Conservation (phyloP, 2,797 vertebrate species). For the Chromis chromis region DNA sequence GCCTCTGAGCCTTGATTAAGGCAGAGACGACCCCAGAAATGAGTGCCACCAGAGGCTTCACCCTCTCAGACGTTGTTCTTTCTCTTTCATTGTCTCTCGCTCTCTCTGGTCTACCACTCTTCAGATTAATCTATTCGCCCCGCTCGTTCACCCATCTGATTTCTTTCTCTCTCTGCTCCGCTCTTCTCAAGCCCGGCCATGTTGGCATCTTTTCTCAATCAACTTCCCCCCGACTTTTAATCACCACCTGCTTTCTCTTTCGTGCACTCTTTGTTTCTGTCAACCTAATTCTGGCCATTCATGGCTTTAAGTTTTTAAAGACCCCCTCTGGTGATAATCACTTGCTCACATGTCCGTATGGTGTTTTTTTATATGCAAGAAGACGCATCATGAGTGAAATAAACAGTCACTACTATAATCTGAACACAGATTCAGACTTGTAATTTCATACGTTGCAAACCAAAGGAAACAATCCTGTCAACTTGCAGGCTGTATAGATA, state of each 20-base stretch:
- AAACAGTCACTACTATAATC: too few relatives aligned
- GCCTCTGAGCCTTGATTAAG: constrained; percentile 65
- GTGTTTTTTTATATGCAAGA: too few relatives aligned
- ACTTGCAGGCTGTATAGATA: too few relatives aligned
- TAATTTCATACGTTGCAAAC: too few relatives aligned
- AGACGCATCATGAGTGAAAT: too few relatives aligned
- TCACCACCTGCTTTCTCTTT: constrained; percentile 1
- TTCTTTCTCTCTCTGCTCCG: constrained; percentile 17
- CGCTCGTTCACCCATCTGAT: constrained; percentile 29
- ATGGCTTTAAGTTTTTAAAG: neutral
- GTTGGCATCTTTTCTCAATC: constrained; percentile 13
- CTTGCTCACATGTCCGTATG: too few relatives aligned
- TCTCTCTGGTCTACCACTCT: constrained; percentile 16
- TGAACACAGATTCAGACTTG: too few relatives aligned
- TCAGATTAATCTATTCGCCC: constrained; percentile 46
- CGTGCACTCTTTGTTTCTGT: neutral
- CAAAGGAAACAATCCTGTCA: too few relatives aligned
- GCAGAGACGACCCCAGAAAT: constrained; percentile 57
- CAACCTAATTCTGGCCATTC: neutral
- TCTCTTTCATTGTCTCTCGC: constrained; percentile 23
- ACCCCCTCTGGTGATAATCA: too few relatives aligned
- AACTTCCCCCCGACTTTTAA: neutral
- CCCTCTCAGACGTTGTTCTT: constrained; percentile 27
- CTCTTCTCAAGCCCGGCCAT: neutral
- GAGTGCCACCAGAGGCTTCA: constrained; percentile 31